Conservation (phyloP, 2,113 vertebrate genomes). For the Pteropus alecto region DNA sequence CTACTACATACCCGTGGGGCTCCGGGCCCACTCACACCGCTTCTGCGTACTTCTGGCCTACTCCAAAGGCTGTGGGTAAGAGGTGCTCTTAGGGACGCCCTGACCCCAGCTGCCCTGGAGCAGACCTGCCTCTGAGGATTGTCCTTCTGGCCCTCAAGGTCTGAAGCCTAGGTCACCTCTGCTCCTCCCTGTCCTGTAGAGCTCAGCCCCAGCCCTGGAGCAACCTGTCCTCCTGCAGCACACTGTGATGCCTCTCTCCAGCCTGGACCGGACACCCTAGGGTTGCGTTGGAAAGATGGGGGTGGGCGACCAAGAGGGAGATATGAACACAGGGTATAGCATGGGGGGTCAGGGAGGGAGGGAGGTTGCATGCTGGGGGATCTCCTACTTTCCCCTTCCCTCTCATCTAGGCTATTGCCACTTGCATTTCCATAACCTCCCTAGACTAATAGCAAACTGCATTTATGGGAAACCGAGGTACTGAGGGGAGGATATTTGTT, state of each 20-base stretch:
- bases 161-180: background rate
- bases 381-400: background rate
- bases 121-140: background rate
- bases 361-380: background rate
- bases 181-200: background rate
- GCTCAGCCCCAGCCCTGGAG: background rate
- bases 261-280: background rate
- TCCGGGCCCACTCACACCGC: background rate
- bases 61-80: background rate
- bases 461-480: background rate
- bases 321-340: too few species aligned
- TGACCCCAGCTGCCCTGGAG: background rate
- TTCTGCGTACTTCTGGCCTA: background rate
- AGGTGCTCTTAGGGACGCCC: background rate
- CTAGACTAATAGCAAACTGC: background rate
- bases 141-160: background rate
- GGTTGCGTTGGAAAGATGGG: background rate
- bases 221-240: background rate
- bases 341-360: background rate
- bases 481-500: background rate
- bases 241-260: background rate
- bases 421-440: background rate
- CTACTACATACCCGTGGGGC: rapidly evolving
- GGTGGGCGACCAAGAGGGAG: background rate
- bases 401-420: background rate